phyloP scores from a whole-genome alignment of 2,113 vertebrate species.

The Prochilodus magdalenae region DNA sequence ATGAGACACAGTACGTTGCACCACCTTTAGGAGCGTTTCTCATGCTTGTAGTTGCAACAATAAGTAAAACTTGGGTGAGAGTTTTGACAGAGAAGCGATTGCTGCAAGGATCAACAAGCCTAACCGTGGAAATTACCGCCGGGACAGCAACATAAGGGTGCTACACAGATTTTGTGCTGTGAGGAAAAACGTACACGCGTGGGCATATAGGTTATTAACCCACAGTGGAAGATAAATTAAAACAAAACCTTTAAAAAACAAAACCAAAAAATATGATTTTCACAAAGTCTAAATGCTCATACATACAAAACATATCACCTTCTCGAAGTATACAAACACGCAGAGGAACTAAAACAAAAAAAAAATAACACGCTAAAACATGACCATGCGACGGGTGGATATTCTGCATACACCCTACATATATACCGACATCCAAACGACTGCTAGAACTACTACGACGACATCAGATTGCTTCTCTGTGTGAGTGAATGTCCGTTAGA shows the following conservation, averaged over 20 bases:
- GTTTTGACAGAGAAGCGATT: not conserved
- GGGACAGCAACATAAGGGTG: not conserved
- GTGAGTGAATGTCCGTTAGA: not conserved
- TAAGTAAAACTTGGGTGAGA: not conserved
- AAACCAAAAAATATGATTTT: not conserved
- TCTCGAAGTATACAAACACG: not conserved
- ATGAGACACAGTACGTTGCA: conserved; percentile 34
- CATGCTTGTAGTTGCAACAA: not conserved
- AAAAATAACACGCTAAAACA: not conserved
- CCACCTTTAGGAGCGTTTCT: conserved; percentile 8
- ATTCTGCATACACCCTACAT: not conserved
- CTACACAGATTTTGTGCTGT: not conserved
- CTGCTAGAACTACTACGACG: not conserved
- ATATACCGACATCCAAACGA: not conserved
- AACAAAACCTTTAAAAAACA: too few relatives aligned
- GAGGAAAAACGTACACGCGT: not conserved
- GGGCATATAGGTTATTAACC: not conserved
- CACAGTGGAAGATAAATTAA: conserved; percentile 8
- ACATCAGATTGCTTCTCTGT: not conserved
- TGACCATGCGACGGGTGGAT: not conserved
- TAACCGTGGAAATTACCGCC: not conserved
- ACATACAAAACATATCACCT: conserved; percentile 1
- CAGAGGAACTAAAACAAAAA: not conserved
- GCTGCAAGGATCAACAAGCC: not conserved
- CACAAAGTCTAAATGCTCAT: not conserved